Evolutionary conservation across 2,797 vertebrate species (phyloP).

Genomic region (Halcyon leucocephala): DNA sequence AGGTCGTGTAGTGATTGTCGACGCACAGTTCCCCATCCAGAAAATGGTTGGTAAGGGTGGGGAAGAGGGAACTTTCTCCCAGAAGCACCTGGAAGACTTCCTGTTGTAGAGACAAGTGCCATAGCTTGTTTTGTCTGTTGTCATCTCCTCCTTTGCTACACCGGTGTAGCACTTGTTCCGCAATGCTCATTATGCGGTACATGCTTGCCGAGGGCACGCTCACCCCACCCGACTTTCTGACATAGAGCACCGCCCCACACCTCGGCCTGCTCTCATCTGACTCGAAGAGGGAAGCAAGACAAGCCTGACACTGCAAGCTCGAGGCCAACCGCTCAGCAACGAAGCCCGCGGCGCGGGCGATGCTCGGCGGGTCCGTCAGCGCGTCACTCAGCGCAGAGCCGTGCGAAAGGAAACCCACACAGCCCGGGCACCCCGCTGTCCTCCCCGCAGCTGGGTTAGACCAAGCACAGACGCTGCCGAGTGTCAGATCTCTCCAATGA

Average conservation of each 20-base stretch:
- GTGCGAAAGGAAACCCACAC: neutral
- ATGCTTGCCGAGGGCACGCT: constrained; percentile 54
- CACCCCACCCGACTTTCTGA: constrained; percentile 44
- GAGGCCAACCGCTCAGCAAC: constrained; percentile 45
- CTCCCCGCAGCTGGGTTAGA: neutral
- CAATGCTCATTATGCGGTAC: neutral
- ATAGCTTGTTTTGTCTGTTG: neutral
- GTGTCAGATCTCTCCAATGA: constrained; percentile 40
- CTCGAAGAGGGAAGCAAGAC: constrained; percentile 59
- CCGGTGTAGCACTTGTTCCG: constrained; percentile 16
- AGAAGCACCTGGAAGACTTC: constrained; percentile 61
- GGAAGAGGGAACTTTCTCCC: constrained; percentile 39
- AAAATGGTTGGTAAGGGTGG: constrained; percentile 54
- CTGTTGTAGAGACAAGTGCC: constrained; percentile 42
- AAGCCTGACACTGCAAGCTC: constrained; percentile 51
- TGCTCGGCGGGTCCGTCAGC: constrained; percentile 15
- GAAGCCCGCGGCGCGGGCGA: neutral
- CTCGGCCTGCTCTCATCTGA: constrained; percentile 3
- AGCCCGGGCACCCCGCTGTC: neutral
- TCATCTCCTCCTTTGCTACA: neutral
- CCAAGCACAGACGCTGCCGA: constrained; percentile 35
- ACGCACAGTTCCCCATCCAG: constrained; percentile 32
- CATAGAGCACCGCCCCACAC: constrained; percentile 35
- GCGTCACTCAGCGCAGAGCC: neutral
- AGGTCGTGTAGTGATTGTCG: constrained; percentile 60